These are phyloP conservation scores for Gadus macrocephalus DNA, from an alignment of 2,113 vertebrate species.

Conservation along the genomic window DNA sequence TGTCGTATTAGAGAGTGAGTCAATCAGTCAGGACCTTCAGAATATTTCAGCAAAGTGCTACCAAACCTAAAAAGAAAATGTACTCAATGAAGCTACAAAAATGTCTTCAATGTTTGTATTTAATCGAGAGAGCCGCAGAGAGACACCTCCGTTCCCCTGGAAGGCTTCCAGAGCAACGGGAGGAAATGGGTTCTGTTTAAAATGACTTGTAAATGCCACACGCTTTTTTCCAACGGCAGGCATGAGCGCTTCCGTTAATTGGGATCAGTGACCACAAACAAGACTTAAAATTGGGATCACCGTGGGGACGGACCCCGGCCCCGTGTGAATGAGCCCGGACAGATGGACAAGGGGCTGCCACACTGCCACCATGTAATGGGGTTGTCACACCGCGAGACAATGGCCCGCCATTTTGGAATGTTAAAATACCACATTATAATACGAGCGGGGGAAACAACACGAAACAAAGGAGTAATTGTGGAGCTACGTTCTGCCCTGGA, in stretches of 20 bases:
- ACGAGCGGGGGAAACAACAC: too few relatives aligned
- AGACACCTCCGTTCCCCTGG: too few relatives aligned
- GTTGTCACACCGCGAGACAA: not conserved
- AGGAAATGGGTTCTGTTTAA: not conserved
- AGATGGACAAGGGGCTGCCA: not conserved
- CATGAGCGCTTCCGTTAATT: conserved; percentile 34
- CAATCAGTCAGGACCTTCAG: too few relatives aligned
- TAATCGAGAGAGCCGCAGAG: too few relatives aligned
- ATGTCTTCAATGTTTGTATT: too few relatives aligned
- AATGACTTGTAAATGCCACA: conserved; percentile 45
- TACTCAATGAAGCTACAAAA: too few relatives aligned
- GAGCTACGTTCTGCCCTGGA: not conserved
- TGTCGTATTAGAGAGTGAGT: too few relatives aligned
- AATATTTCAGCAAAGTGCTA: too few relatives aligned
- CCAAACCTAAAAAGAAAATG: too few relatives aligned
- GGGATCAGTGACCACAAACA: conserved; percentile 14
- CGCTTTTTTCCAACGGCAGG: conserved; percentile 20
- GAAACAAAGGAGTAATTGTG: too few relatives aligned
- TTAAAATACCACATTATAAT: not conserved
- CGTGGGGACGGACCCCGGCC: too few relatives aligned
- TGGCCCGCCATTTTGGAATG: not conserved
- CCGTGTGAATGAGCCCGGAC: not conserved
- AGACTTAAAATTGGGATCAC: not conserved
- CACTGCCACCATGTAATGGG: not conserved
- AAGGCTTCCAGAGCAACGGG: too few relatives aligned